Evolutionary conservation across 2,888 invertebrate species (phyloP).

Genomic region (Heliothis peltigera): DNA sequence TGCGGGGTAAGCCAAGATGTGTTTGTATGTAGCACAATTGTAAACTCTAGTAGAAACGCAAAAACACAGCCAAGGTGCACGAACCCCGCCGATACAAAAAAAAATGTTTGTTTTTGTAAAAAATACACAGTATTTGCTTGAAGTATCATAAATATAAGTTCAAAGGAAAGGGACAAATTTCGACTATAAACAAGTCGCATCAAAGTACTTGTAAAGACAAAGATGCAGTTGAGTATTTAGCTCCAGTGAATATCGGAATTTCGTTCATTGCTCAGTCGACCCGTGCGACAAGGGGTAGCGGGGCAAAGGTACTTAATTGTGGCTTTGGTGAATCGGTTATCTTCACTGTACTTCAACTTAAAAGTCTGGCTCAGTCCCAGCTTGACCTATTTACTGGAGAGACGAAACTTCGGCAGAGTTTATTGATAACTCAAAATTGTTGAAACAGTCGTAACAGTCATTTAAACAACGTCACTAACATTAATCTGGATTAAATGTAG

Average conservation of each 20-base stretch:
- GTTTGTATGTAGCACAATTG: too few species aligned
- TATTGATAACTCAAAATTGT: conserved; percentile 42
- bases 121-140: neutral
- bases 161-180: conserved; percentile 2
- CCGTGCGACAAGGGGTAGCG: conserved; percentile 19
- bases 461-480: conserved; percentile 6
- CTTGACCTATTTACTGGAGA: conserved; percentile 48
- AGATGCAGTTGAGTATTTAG: conserved; percentile 43
- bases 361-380: conserved; percentile 43
- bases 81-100: too few species aligned
- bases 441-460: conserved; percentile 21
- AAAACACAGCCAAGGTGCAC: too few species aligned
- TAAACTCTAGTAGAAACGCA: too few species aligned
- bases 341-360: conserved; percentile 51
- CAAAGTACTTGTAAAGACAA: conserved; percentile 18
- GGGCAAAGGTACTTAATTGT: conserved; percentile 51
- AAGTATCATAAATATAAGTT: conserved; percentile 15
- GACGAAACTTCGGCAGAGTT: conserved; percentile 39
- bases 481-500: neutral
- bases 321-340: conserved; percentile 53
- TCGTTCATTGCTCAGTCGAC: conserved; percentile 32
- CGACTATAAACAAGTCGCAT: conserved; percentile 14
- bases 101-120: too few species aligned
- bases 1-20: too few species aligned
- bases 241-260: conserved; percentile 37